Base-by-base conservation (phyloP, 1,140 invertebrate genomes). In the Gryllus bimaculatus region DNA sequence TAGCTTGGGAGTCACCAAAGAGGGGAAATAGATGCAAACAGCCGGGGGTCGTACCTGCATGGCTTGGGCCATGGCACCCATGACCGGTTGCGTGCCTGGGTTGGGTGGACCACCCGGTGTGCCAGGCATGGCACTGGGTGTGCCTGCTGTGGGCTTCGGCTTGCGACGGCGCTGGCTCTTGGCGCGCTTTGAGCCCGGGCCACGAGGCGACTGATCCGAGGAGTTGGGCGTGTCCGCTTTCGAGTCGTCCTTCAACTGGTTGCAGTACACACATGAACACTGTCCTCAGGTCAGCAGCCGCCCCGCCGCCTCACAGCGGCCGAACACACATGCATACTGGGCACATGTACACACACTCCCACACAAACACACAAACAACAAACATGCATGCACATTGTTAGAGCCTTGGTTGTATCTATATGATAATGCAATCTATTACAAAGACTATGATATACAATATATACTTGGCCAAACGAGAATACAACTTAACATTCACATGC, bases 161-260 rank as follows among this genome's bases (percentile, higher is more conserved):
- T 77, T 81, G 82, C 75, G 80, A 81, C 80, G 77, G 79, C 76
- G 81, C 79, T 78, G 83, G 81, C 73, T 49, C 78, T 75, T 81
- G 49, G 75, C 73, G 20, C 79, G 77, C 77, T 82, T 82, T 20
- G 80, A 73, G 81, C 82, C 81, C 12, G 83, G 83, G 39, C 80
- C 82, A 15, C 90, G 86, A n/a, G 89, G 89, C 12, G 85, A 84
- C 81, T 90, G 89, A 83, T 90, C 88, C 78, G 88, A 87, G 18
- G 87, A 89, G 8, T 87, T 87, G 7, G 89, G 89, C 74, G 87
- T 90, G 81, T 89, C 89, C 48, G 87, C 89, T 83, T 89, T 89
- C 85, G 86, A 85, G 83, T 87, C 87, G 82, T 89, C 86, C 85
- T 89, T 88, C 85, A 86, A 83, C 84, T 86, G 83, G 76, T 84